Conservation (phyloP, 2,113 vertebrate genomes). For the Prionailurus bengalensis region DNA sequence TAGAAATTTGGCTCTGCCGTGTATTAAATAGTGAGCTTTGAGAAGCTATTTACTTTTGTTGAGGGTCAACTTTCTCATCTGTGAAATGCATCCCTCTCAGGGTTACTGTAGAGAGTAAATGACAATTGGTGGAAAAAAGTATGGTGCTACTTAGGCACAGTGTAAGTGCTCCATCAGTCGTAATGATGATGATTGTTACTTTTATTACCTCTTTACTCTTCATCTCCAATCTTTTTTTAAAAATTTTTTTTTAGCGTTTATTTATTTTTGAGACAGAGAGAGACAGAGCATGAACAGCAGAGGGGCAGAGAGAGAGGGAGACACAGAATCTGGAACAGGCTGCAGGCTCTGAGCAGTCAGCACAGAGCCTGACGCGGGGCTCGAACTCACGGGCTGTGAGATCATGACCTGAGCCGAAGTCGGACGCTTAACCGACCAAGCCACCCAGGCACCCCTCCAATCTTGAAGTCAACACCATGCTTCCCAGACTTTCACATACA, state of each 20-base stretch:
- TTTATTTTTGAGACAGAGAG: too few species aligned
- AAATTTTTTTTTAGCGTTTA: too few species aligned
- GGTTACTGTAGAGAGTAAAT: neutral
- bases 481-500: neutral
- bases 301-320: too few species aligned
- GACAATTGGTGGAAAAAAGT: neutral
- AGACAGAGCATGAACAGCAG: too few species aligned
- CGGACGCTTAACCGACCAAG: too few species aligned
- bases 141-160: fast-evolving
- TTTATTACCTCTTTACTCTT: neutral
- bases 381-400: too few species aligned
- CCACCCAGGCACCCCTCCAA: neutral
- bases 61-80: neutral
- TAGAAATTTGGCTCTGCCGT: neutral
- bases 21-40: neutral
- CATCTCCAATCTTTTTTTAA: neutral
- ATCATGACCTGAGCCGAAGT: too few species aligned
- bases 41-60: neutral
- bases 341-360: too few species aligned
- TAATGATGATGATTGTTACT: neutral
- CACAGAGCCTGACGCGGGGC: too few species aligned
- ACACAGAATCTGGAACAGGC: too few species aligned
- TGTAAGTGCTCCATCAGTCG: too few species aligned
- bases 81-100: neutral
- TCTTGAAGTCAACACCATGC: neutral